Evolutionary conservation across 2,113 vertebrate species (phyloP).

Genomic region (Struthidea cinerea): DNA sequence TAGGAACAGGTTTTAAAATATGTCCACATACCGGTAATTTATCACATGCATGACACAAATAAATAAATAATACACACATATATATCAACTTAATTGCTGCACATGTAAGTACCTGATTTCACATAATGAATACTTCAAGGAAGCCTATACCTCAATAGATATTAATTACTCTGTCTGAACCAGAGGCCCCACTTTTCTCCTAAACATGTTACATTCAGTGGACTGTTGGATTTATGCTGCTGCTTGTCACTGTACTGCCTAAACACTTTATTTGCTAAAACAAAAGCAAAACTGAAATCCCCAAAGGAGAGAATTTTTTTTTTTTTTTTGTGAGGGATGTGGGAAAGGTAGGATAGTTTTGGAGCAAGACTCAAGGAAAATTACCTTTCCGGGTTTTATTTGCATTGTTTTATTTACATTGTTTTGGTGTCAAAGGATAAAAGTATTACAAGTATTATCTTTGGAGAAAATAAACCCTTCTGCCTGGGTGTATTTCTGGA

Average conservation of each 20-base stretch:
- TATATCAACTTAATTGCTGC: constrained; percentile 57
- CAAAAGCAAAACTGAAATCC: background rate
- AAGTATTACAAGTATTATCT: background rate
- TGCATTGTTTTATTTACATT: background rate
- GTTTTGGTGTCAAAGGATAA: background rate
- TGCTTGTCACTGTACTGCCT: background rate
- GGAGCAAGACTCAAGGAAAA: background rate
- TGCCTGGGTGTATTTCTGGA: accelerated
- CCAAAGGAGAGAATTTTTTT: background rate
- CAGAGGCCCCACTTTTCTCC: background rate
- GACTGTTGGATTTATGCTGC: background rate
- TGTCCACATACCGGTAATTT: constrained; percentile 17
- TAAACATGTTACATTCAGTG: background rate
- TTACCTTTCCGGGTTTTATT: background rate
- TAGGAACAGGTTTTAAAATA: constrained; percentile 56
- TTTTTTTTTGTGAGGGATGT: accelerated
- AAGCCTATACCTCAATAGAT: background rate
- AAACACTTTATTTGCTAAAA: background rate
- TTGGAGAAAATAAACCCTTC: background rate
- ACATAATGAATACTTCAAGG: constrained; percentile 37
- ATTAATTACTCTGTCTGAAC: constrained; percentile 47
- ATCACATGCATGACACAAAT: constrained; percentile 32
- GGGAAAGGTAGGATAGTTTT: background rate
- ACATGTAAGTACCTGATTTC: constrained; percentile 33
- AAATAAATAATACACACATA: constrained; percentile 33